A percentile compares a stretch with the other conserved stretches of the same genome.
Evolutionary conservation across 2,888 invertebrate species (phyloP).

Genomic region (Acanthosepion pharaonis): DNA sequence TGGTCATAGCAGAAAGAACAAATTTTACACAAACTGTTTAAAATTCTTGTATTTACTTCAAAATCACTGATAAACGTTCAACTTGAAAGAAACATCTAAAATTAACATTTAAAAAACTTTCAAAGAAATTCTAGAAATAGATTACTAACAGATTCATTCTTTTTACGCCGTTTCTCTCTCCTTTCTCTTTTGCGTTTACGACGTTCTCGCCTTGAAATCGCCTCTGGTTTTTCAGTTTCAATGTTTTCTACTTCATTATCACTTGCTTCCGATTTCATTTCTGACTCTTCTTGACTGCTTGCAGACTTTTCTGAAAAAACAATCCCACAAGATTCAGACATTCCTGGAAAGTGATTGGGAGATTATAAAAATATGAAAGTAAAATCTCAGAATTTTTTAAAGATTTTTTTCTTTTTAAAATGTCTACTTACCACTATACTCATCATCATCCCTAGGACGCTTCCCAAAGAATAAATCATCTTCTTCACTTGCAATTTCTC

Average conservation of each 20-base stretch:
- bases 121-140: neutral
- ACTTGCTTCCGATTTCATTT: slow-evolving; percentile 48
- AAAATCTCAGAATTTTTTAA: neutral
- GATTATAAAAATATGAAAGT: too few species aligned
- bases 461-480: slow-evolving; percentile 51
- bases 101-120: neutral
- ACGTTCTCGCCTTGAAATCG: slow-evolving; percentile 53
- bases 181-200: slow-evolving; percentile 53
- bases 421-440: slow-evolving; percentile 33
- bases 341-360: neutral
- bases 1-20: too few species aligned
- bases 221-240: slow-evolving; percentile 52
- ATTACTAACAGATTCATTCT: slow-evolving; percentile 42
- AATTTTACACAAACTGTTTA: too few species aligned
- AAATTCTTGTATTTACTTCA: neutral
- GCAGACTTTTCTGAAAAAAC: slow-evolving; percentile 11
- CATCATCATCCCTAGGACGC: slow-evolving; percentile 48
- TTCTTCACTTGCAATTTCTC: slow-evolving; percentile 65
- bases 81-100: too few species aligned
- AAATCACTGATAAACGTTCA: neutral
- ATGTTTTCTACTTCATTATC: slow-evolving; percentile 50
- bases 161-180: slow-evolving; percentile 47
- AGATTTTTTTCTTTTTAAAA: neutral
- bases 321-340: neutral
- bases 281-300: slow-evolving; percentile 39